Conservation (phyloP, 2,888 invertebrate species). For the Heliconius ethilla region DNA sequence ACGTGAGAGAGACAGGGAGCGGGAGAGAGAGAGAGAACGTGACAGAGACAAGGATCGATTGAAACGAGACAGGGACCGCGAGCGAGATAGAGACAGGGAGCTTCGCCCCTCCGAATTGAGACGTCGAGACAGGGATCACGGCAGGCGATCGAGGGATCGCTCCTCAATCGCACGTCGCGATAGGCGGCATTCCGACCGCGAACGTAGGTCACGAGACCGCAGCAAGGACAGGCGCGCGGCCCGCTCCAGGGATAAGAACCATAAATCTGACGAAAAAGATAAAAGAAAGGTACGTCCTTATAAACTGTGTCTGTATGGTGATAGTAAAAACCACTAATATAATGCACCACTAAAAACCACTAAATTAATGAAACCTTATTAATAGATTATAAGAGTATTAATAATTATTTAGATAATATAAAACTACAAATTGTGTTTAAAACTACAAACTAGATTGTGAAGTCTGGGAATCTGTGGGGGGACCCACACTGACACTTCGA, state of each 20-base stretch:
- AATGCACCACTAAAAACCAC: too few species aligned
- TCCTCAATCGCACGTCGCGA: conserved; percentile 50
- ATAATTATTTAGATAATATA: too few species aligned
- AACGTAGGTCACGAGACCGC: conserved; percentile 59
- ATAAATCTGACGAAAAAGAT: conserved; percentile 56
- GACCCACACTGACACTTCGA: too few species aligned
- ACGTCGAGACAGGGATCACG: conserved; percentile 50
- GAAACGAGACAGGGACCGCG: conserved; percentile 48
- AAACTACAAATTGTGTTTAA: too few species aligned
- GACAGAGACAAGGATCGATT: conserved; percentile 50
- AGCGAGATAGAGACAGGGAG: conserved; percentile 48
- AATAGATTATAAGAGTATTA: too few species aligned
- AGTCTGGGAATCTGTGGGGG: too few species aligned
- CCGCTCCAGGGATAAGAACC: conserved; percentile 60
- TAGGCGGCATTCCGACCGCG: conserved; percentile 52
- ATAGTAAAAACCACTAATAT: too few species aligned
- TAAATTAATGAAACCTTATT: too few species aligned
- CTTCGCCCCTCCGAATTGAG: conserved; percentile 45
- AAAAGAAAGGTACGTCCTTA: conserved; percentile 54
- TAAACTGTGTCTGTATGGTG: background rate
- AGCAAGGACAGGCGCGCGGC: conserved; percentile 53
- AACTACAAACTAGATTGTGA: too few species aligned
- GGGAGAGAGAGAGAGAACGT: conserved; percentile 50
- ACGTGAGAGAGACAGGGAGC: conserved; percentile 44
- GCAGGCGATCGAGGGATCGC: conserved; percentile 49